phyloP scores from a whole-genome alignment of 2,113 vertebrate species.

The Mola mola region DNA sequence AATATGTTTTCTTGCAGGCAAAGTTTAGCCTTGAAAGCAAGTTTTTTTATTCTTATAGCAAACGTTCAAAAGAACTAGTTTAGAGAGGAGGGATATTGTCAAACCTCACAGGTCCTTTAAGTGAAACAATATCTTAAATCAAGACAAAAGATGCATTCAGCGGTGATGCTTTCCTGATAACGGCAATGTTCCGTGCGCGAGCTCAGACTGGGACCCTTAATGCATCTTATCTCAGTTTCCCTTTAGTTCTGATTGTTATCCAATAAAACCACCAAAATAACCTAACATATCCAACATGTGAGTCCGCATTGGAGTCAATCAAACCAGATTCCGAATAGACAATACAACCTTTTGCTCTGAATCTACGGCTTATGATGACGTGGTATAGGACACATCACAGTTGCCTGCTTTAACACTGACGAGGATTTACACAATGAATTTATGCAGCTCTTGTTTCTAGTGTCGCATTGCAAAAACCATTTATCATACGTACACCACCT shows the following conservation, averaged over 20 bases:
- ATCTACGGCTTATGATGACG: no score
- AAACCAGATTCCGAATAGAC: no score
- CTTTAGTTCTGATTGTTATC: no score
- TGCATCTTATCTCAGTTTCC: neutral
- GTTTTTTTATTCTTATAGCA: no score
- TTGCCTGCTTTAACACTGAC: constrained; percentile 24
- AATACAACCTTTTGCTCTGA: no score
- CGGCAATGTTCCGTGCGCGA: constrained; percentile 8
- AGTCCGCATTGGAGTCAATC: neutral
- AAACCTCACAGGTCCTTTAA: constrained; percentile 2
- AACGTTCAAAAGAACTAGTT: neutral
- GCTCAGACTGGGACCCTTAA: neutral
- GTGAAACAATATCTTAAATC: constrained; percentile 21
- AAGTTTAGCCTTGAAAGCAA: neutral
- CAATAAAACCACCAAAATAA: no score
- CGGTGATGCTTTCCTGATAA: constrained; percentile 9
- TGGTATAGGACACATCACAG: constrained; percentile 14
- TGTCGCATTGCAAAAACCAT: constrained; percentile 14
- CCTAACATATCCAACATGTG: no score
- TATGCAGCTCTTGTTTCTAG: constrained; percentile 7
- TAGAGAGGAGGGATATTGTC: constrained; percentile 6
- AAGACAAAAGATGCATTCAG: constrained; percentile 10
- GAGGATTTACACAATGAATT: constrained; percentile 27
- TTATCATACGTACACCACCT: constrained; percentile 35
- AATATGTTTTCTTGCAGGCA: neutral